Conservation (phyloP, 2,797 vertebrate species). For the Parauchenoglanis punctatus region DNA sequence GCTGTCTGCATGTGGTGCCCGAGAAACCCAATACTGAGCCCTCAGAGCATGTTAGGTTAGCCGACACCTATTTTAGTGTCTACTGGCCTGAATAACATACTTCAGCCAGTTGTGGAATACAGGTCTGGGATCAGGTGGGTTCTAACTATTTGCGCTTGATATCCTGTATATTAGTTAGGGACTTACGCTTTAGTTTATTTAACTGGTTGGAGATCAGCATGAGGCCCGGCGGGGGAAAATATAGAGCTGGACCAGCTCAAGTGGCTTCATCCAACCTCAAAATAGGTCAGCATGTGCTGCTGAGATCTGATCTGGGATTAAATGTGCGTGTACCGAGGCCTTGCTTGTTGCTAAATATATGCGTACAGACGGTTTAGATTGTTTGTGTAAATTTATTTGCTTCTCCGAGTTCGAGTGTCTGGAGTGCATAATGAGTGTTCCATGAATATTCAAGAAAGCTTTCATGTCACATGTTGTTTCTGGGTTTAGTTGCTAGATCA, state of each 20-base stretch:
- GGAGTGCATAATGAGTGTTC: constrained; percentile 15
- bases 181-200: too few relatives aligned
- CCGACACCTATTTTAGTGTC: not conserved
- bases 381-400: not conserved
- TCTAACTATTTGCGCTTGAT: too few relatives aligned
- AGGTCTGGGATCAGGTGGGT: not conserved
- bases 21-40: constrained; percentile 16
- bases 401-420: not conserved
- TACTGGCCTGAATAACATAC: not conserved
- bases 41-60: not conserved
- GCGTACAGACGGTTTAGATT: not conserved
- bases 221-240: not conserved
- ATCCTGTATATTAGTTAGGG: not conserved
- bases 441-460: constrained; percentile 24
- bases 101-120: not conserved
- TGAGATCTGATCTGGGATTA: constrained; percentile 42
- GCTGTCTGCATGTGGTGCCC: not conserved
- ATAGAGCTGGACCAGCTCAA: not conserved
- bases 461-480: constrained; percentile 9
- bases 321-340: not conserved
- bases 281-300: constrained; percentile 22
- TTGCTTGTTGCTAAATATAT: constrained; percentile 30
- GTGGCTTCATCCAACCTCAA: constrained; percentile 19
- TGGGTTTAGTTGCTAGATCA: not conserved
- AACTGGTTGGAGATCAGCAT: not conserved